phyloP scores from a whole-genome alignment of 1,140 invertebrate genomes.

The Stenopsyche tienmushanensis region DNA sequence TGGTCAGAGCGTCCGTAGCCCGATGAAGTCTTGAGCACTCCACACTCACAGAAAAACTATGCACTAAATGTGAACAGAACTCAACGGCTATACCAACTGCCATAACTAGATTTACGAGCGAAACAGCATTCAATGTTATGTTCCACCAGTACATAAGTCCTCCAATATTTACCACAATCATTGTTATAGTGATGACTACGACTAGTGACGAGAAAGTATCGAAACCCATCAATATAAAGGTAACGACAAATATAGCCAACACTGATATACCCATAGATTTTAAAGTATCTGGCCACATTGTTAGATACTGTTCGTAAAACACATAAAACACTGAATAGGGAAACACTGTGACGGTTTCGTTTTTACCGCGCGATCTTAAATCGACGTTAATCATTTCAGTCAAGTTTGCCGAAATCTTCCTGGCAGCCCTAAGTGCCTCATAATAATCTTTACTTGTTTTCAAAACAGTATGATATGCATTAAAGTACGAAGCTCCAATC shows the following conservation, averaged over 20 bases:
- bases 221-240: slow-evolving; percentile 91
- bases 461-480: slow-evolving; percentile 94
- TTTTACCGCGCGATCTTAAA: slow-evolving; percentile 52
- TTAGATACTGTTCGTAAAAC: slow-evolving; percentile 99
- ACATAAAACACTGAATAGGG: slow-evolving; percentile 98
- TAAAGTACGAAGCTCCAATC: slow-evolving; percentile 82
- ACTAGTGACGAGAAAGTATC: slow-evolving; percentile 86
- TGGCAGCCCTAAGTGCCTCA: slow-evolving; percentile 77
- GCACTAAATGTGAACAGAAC: slow-evolving; percentile 96
- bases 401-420: slow-evolving; percentile 79
- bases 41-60: slow-evolving; percentile 83
- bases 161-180: slow-evolving; percentile 91
- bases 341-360: slow-evolving; percentile 78
- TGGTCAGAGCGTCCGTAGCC: slow-evolving; percentile 79
- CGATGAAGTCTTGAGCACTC: slow-evolving; percentile 70
- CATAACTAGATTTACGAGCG: slow-evolving; percentile 98
- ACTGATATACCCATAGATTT: slow-evolving; percentile 86
- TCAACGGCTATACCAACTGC: slow-evolving; percentile 97
- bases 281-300: slow-evolving; percentile 90
- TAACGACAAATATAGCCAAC: slow-evolving; percentile 90
- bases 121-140: slow-evolving; percentile 95
- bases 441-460: slow-evolving; percentile 93
- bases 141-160: slow-evolving; percentile 97
- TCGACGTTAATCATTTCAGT: slow-evolving; percentile 71
- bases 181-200: slow-evolving; percentile 87